Percentiles rank a stretch among this genome's conserved stretches.
These are phyloP conservation scores for Eupithecia exiguata DNA, from an alignment of 2,888 invertebrate species.

Conservation along the genomic window DNA sequence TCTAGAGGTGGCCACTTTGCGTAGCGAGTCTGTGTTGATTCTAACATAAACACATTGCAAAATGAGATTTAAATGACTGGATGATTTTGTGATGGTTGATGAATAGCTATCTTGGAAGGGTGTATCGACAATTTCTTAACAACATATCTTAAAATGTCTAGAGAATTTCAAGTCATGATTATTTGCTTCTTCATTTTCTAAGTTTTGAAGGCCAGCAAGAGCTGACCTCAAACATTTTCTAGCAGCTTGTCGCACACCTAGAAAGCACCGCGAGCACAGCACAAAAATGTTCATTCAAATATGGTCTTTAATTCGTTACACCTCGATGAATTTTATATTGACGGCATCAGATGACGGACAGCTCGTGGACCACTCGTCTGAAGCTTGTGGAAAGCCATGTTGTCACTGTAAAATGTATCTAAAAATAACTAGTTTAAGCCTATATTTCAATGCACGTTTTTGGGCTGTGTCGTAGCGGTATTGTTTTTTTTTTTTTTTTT, in stretches of 20 bases:
- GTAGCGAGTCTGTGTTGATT: background rate
- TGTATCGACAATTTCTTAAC: background rate
- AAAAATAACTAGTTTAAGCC: no score
- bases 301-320: no score
- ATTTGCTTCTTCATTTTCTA: background rate
- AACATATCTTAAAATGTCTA: background rate
- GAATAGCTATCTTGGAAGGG: background rate
- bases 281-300: no score
- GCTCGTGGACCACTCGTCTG: no score
- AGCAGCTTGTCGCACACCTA: background rate
- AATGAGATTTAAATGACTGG: constrained; percentile 15
- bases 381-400: no score
- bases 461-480: no score
- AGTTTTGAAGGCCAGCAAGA: background rate
- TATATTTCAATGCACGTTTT: no score
- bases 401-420: no score
- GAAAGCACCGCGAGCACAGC: no score
- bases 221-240: background rate
- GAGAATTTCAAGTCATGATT: background rate
- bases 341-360: no score
- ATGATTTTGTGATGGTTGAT: constrained; percentile 2
- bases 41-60: background rate
- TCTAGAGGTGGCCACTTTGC: background rate
- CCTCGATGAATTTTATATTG: no score
- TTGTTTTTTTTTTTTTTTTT: no score